phyloP scores from a whole-genome alignment of 2,797 vertebrate species.

The Chelmon rostratus region DNA sequence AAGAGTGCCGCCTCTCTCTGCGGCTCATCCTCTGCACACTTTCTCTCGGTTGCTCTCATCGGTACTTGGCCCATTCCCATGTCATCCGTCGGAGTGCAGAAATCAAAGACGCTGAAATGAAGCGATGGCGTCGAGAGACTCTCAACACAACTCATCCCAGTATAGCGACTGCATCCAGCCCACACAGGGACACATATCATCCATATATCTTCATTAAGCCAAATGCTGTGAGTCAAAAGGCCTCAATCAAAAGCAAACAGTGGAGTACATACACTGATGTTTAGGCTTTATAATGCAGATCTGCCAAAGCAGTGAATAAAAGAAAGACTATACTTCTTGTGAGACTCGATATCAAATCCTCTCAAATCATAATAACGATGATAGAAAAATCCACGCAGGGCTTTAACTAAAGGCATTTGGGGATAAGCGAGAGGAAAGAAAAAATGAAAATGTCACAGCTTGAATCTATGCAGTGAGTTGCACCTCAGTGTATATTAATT shows the following conservation, averaged over 20 bases:
- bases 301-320: conserved; percentile 27
- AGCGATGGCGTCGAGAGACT: conserved; percentile 11
- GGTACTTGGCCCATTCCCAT: conserved; percentile 8
- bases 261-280: background rate
- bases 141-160: background rate
- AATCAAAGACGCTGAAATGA: conserved; percentile 45
- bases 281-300: conserved; percentile 21
- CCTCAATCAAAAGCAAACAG: conserved; percentile 24
- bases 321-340: background rate
- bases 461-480: conserved; percentile 33
- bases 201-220: conserved; percentile 3
- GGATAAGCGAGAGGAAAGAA: background rate
- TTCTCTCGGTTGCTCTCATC: conserved; percentile 8
- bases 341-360: conserved; percentile 28
- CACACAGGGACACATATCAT: background rate
- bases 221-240: background rate
- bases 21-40: background rate
- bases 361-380: background rate
- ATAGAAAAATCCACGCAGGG: background rate
- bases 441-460: conserved; percentile 47
- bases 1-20: conserved; percentile 4
- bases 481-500: conserved; percentile 51
- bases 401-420: conserved; percentile 5
- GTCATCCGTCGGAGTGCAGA: conserved; percentile 10
- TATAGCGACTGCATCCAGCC: conserved; percentile 3